phyloP scores from a whole-genome alignment of 2,113 vertebrate species.

The Sinocyclocheilus anophthalmus region DNA sequence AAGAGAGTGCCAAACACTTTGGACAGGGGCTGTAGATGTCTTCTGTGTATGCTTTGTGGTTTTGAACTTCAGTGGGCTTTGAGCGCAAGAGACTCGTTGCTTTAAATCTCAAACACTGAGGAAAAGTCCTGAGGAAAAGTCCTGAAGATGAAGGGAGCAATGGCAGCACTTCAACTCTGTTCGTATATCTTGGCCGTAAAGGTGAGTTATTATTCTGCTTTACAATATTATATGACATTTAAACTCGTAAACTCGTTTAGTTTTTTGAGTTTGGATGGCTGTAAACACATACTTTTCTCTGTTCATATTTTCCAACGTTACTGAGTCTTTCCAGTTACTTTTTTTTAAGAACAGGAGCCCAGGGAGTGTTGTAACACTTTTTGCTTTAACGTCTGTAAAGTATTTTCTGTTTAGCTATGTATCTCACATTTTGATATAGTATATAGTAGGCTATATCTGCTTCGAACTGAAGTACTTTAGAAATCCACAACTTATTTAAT shows the following conservation, averaged over 20 bases:
- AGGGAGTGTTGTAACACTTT: background rate
- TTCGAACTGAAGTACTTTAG: background rate
- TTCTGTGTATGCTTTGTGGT: background rate
- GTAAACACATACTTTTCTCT: background rate
- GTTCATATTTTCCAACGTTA: background rate
- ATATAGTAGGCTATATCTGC: background rate
- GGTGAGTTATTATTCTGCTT: conserved; percentile 62
- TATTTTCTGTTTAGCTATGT: background rate
- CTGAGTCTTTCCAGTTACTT: background rate
- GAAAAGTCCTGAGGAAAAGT: background rate
- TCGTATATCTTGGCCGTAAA: conserved; percentile 66
- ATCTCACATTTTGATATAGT: background rate
- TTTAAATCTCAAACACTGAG: background rate
- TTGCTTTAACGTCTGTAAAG: background rate
- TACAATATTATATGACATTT: background rate
- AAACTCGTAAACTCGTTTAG: background rate
- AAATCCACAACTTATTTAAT: background rate
- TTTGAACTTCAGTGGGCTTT: conserved; percentile 5
- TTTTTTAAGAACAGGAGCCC: background rate
- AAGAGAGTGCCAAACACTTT: background rate
- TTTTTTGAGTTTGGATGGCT: background rate
- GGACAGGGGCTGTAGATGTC: background rate
- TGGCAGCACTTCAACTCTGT: conserved; percentile 61
- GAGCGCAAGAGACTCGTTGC: conserved; percentile 14
- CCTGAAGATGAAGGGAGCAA: conserved; percentile 57